These are phyloP conservation scores for Podotricha telesiphe DNA, from an alignment of 2,888 invertebrate species.

Conservation along the genomic window DNA sequence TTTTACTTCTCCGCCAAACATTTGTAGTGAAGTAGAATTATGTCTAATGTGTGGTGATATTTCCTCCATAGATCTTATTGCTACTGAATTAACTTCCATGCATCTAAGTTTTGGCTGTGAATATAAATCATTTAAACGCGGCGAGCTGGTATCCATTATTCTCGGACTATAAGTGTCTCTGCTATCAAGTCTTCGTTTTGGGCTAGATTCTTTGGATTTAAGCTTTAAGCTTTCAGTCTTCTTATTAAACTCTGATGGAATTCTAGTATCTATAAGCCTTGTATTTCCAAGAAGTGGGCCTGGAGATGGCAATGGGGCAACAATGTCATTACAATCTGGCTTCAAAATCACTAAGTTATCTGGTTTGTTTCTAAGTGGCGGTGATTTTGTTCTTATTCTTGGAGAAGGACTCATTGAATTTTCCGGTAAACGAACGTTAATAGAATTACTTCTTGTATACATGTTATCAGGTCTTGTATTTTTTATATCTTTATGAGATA, in stretches of 20 bases:
- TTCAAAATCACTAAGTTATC: slow-evolving; percentile 82
- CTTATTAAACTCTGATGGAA: slow-evolving; percentile 70
- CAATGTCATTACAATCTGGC: slow-evolving; percentile 75
- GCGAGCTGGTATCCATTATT: slow-evolving; percentile 70
- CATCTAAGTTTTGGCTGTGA: slow-evolving; percentile 79
- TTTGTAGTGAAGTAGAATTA: slow-evolving; percentile 83
- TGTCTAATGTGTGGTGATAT: slow-evolving; percentile 83
- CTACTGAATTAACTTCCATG: slow-evolving; percentile 74
- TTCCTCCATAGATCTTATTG: slow-evolving; percentile 83
- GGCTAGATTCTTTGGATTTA: slow-evolving; percentile 65
- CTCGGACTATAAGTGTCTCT: slow-evolving; percentile 73
- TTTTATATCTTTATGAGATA: slow-evolving; percentile 65
- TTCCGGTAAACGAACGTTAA: slow-evolving; percentile 83
- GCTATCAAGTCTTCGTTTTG: slow-evolving; percentile 71
- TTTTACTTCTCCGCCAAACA: slow-evolving; percentile 91
- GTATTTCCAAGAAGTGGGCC: slow-evolving; percentile 93
- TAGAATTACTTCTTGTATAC: slow-evolving; percentile 84
- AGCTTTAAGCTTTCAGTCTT: slow-evolving; percentile 68
- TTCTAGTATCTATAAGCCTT: slow-evolving; percentile 87
- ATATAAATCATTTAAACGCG: slow-evolving; percentile 70
- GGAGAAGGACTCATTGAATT: slow-evolving; percentile 68
- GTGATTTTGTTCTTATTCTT: slow-evolving; percentile 66
- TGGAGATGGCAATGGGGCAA: slow-evolving; percentile 89
- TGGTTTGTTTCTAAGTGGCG: slow-evolving; percentile 75
- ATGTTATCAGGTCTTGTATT: slow-evolving; percentile 69